These are phyloP conservation scores for Echeneis naucrates DNA, from an alignment of 2,797 vertebrate species.

Conservation along the genomic window DNA sequence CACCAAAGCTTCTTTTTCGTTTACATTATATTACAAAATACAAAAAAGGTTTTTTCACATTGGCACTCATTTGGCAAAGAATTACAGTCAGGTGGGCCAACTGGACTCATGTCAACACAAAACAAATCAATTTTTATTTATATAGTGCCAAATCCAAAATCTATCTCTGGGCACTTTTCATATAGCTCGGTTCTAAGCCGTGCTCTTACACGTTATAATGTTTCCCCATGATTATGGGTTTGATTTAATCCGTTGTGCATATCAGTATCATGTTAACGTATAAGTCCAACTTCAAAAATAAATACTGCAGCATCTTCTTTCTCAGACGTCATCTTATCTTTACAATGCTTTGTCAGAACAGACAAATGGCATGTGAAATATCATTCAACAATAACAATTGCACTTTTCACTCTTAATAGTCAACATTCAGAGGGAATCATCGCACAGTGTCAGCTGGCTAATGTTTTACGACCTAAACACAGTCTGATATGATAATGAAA, in stretches of 20 bases:
- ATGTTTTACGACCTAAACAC: slow-evolving; percentile 5
- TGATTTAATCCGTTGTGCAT: slow-evolving; percentile 18
- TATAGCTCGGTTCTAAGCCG: too few species aligned
- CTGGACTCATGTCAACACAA: slow-evolving; percentile 7
- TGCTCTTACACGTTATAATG: too few species aligned
- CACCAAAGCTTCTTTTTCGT: slow-evolving; percentile 38
- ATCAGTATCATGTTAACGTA: slow-evolving; percentile 16
- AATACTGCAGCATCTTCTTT: slow-evolving; percentile 44
- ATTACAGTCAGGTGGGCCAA: slow-evolving; percentile 24
- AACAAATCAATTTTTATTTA: background rate
- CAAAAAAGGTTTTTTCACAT: slow-evolving; percentile 64
- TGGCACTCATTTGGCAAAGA: slow-evolving; percentile 45
- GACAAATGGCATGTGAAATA: slow-evolving; percentile 13
- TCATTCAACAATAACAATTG: slow-evolving; percentile 39
- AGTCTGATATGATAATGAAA: slow-evolving; percentile 18
- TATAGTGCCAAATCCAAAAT: background rate
- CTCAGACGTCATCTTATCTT: slow-evolving; percentile 23
- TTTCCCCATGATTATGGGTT: background rate
- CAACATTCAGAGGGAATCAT: slow-evolving; percentile 9
- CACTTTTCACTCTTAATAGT: slow-evolving; percentile 33
- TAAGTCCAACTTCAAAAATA: slow-evolving; percentile 41
- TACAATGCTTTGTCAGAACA: slow-evolving; percentile 52
- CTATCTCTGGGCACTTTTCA: background rate
- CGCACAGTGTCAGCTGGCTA: slow-evolving; percentile 12
- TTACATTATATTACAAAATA: slow-evolving; percentile 68